Conservation (phyloP, 2,888 invertebrate species). For the Pogonocherus hispidulus region DNA sequence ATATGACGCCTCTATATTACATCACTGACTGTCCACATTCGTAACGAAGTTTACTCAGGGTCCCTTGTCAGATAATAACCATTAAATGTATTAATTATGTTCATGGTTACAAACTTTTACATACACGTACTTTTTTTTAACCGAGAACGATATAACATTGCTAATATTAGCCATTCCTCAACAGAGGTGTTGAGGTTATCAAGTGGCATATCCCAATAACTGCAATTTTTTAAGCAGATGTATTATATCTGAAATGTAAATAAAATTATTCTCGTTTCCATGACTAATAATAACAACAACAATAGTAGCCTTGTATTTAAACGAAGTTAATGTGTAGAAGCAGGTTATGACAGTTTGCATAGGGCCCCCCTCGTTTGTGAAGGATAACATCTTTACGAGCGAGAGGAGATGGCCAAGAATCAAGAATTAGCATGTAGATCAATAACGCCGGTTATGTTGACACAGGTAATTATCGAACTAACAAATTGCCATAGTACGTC, state of each 20-base stretch:
- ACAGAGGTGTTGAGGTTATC: too few species aligned
- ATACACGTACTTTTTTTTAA: background rate
- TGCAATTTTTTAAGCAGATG: background rate
- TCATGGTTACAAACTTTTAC: background rate
- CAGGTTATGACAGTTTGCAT: background rate
- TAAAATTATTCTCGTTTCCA: background rate
- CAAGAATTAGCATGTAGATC: background rate
- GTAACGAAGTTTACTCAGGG: conserved; percentile 8
- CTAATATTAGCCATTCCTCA: too few species aligned
- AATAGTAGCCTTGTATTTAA: background rate
- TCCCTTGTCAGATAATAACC: conserved; percentile 1
- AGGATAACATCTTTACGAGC: background rate
- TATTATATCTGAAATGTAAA: background rate
- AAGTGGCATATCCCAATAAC: too few species aligned
- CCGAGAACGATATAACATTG: too few species aligned
- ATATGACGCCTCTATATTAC: conserved; percentile 22
- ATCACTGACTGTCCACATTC: conserved; percentile 17
- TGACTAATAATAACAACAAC: background rate
- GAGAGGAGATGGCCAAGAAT: too few species aligned
- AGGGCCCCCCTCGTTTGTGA: background rate
- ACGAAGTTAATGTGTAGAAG: background rate
- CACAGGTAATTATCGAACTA: background rate
- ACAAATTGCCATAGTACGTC: background rate
- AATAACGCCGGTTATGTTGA: background rate
- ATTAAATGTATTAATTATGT: conserved; percentile 18